These are phyloP conservation scores for Pomacea canaliculata DNA, from an alignment of 2,888 invertebrate genomes.

Conservation along the genomic window DNA sequence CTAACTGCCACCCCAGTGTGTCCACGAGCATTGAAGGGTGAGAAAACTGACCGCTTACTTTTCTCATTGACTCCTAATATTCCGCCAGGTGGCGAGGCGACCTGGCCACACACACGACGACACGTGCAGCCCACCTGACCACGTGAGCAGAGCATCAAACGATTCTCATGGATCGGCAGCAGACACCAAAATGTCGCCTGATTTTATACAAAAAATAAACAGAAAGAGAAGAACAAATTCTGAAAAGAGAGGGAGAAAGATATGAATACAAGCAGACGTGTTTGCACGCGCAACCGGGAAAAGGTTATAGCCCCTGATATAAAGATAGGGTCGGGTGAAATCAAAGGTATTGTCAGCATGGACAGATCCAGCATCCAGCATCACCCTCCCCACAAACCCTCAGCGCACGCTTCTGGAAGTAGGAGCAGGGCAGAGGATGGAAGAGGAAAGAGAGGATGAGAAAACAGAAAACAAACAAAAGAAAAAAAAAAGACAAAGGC, in stretches of 20 bases:
- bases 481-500: too few species aligned
- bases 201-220: constrained; percentile 1
- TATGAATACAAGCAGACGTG: not conserved
- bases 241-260: not conserved
- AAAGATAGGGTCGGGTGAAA: too few species aligned
- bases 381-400: too few species aligned
- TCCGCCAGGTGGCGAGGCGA: not conserved
- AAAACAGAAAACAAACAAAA: too few species aligned
- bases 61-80: not conserved
- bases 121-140: constrained; percentile 11
- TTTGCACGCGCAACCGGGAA: not conserved
- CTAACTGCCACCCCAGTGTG: too few species aligned
- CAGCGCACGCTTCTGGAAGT: too few species aligned
- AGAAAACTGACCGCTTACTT: not conserved
- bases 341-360: too few species aligned
- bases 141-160: constrained; percentile 2
- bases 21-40: not conserved
- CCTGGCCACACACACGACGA: constrained; percentile 8
- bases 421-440: too few species aligned
- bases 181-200: constrained; percentile 15
- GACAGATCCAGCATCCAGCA: too few species aligned
- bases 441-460: too few species aligned
- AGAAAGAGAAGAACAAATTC: constrained; percentile 6
- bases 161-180: constrained; percentile 12
- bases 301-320: not conserved